A percentile compares a stretch with the other conserved stretches of the same genome.
These are phyloP conservation scores for Chaenocephalus aceratus DNA, from an alignment of 2,113 vertebrate genomes.

Conservation along the genomic window DNA sequence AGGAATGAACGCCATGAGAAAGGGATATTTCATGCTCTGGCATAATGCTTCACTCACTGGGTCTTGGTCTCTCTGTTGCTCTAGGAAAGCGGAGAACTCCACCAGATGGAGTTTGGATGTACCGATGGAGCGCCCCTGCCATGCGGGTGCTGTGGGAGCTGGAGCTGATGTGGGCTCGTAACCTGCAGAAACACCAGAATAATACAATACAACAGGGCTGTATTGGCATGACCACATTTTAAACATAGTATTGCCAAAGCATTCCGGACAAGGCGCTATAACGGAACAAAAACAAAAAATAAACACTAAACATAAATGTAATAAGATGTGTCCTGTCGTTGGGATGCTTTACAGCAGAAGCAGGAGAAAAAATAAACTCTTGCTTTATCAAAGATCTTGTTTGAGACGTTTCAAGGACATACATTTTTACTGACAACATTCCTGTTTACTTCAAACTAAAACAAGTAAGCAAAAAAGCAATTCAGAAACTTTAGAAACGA, in stretches of 20 bases:
- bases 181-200: slow-evolving; percentile 79
- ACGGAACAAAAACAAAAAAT: no score
- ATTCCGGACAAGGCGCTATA: no score
- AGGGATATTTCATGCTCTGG: slow-evolving; percentile 20
- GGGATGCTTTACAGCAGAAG: background rate
- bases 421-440: background rate
- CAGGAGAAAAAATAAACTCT: background rate
- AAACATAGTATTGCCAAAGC: no score
- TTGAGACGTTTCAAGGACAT: background rate
- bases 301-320: no score
- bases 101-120: slow-evolving; percentile 97
- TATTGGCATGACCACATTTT: no score
- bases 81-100: slow-evolving; percentile 97
- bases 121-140: slow-evolving; percentile 98
- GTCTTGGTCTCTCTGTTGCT: slow-evolving; percentile 97
- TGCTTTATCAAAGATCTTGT: background rate
- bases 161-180: slow-evolving; percentile 92
- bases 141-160: slow-evolving; percentile 93
- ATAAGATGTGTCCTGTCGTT: no score
- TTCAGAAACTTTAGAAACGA: background rate
- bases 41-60: slow-evolving; percentile 82
- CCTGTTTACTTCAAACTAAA: no score
- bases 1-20: slow-evolving; percentile 31
- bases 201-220: no score
- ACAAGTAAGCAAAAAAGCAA: background rate